Base-by-base conservation (phyloP, 2,888 invertebrate genomes). In the Laspeyria flexula region DNA sequence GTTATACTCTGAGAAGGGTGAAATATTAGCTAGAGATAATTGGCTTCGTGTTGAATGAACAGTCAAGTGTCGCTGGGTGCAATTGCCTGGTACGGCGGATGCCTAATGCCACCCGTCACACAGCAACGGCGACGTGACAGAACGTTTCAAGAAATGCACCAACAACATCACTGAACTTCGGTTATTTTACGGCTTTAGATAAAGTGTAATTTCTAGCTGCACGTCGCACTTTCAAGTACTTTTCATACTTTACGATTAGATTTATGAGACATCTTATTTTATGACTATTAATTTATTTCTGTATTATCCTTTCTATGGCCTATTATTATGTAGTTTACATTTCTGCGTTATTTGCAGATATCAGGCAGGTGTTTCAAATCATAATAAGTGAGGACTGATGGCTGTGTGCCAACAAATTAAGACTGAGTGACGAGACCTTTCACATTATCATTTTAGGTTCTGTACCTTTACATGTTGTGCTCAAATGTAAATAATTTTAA, bases 31-130 rank as follows among this genome's bases (percentile, higher is more conserved):
- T 21, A 49, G 44, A 35, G 23, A 52, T 60, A 54, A 56, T 62
- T 51, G 53, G 47, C 43, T 60, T 51, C 44, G 47, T 60, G 55
- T 39, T 47, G 52, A 49, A 55, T 65, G 45, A 59, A 49, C 56
- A 51, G 43, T 27, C 53, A 45, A 59, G 43, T 54, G 60, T 56
- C 53, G 49, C 38, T 9, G 35, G 38, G 41, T 54, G 34, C 34
- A 29, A 43, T 45, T 39, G 58, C 55, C 55, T 59, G 44, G 47
- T 43, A 29, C 21, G 21, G 21, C 5, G 5, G 21, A 5, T 21
- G 21, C 21, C 21, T n/a, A 6, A 49, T 54, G 53, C 25, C 53
- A 45, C 37, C 53, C 61, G 43, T 39, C 49, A 39, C 58, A n/a
- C n/a, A n/a, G n/a, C n/a, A n/a, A n/a, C n/a, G n/a, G n/a, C 25